A percentile compares a stretch with the other conserved stretches of the same genome.
Evolutionary conservation across 2,797 vertebrate species (phyloP).

Genomic region (Diplodus sargus): DNA sequence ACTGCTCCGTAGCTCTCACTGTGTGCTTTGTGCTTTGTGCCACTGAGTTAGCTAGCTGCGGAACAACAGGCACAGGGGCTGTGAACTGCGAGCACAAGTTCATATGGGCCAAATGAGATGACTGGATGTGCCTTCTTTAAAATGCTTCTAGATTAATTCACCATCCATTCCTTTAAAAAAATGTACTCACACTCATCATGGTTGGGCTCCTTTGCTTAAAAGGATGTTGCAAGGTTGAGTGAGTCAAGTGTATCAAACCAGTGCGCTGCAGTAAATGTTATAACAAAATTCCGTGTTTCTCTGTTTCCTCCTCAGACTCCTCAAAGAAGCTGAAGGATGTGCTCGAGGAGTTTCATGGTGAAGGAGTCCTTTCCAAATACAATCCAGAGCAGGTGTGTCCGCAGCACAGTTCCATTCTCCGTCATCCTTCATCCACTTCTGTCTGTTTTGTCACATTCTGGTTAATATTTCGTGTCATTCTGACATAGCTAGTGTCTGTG

Average conservation of each 20-base stretch:
- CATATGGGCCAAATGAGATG: no score
- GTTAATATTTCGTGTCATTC: constrained; percentile 5
- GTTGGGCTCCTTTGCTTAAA: neutral
- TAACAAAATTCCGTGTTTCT: neutral
- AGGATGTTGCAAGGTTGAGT: neutral
- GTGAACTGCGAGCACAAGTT: no score
- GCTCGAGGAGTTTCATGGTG: constrained; percentile 91
- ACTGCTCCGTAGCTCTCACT: no score
- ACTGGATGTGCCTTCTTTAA: no score
- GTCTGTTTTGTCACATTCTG: neutral
- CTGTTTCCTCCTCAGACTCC: constrained; percentile 85
- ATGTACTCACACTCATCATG: no score
- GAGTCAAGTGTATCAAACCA: neutral
- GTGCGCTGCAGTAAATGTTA: neutral
- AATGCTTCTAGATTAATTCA: no score
- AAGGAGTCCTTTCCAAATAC: constrained; percentile 90
- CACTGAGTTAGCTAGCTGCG: no score
- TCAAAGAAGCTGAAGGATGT: constrained; percentile 95
- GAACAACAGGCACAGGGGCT: no score
- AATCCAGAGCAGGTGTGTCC: constrained; percentile 91
- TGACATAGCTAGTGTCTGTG: neutral
- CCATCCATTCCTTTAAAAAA: neutral
- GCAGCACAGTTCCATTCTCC: neutral
- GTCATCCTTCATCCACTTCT: neutral
- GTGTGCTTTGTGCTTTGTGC: no score